Evolutionary conservation across 2,888 invertebrate genomes (phyloP).

Genomic region (Platycnemis pennipes): DNA sequence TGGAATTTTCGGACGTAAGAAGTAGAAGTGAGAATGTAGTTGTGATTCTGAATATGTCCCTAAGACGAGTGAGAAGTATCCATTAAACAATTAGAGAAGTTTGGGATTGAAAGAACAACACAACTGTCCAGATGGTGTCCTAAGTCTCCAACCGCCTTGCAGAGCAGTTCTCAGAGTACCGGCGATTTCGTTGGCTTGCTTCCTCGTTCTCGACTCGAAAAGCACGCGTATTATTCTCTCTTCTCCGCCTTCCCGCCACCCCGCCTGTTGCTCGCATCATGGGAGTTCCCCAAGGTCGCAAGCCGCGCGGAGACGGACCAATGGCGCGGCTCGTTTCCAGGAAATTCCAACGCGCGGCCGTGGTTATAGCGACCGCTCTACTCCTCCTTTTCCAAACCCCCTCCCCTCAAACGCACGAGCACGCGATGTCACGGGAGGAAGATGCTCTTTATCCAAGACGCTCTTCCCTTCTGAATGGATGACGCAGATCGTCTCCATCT

Average conservation of each 20-base stretch:
- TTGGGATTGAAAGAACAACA: too few relatives aligned
- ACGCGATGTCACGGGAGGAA: background rate
- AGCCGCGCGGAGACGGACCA: background rate
- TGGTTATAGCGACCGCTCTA: background rate
- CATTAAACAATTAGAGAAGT: too few relatives aligned
- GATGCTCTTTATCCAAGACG: background rate
- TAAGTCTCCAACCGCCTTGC: too few relatives aligned
- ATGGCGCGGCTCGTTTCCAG: background rate
- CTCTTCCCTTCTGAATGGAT: too few relatives aligned
- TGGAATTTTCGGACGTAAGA: too few relatives aligned
- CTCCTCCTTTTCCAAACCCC: background rate
- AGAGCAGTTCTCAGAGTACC: too few relatives aligned
- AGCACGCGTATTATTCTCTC: background rate
- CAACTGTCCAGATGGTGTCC: too few relatives aligned
- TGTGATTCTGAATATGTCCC: too few relatives aligned
- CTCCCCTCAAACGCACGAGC: background rate
- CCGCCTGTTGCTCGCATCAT: background rate
- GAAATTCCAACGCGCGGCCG: background rate
- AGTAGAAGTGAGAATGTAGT: too few relatives aligned
- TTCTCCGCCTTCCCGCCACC: background rate
- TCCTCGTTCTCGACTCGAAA: background rate
- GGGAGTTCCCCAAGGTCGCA: constrained; percentile 21
- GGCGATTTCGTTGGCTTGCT: too few relatives aligned
- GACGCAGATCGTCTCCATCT: too few relatives aligned
- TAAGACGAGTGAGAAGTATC: too few relatives aligned